Base-by-base conservation (phyloP, 1,140 invertebrate species). In the Tetraneura akinire region DNA sequence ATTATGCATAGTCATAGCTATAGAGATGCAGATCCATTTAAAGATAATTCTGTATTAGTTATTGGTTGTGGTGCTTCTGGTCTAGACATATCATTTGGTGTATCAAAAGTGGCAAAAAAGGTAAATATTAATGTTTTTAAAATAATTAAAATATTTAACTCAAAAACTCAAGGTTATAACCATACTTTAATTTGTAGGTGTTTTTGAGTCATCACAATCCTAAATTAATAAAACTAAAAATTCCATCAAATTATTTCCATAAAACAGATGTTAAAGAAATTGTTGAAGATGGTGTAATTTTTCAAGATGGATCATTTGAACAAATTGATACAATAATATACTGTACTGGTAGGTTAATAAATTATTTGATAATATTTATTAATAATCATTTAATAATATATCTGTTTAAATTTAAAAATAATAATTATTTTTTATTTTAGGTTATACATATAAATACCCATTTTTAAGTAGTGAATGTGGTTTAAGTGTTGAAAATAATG, bases 1-100 rank as follows among this genome's bases (percentile, higher is more conserved):
- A 86, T 90, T 80, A 83, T 94, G 78, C 96, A 98, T 86, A 96
- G 94, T 84, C 94, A 96, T 84, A 91, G 95, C 85, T 98, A 96
- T 86, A 87, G 95, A 82, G 86, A 88, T 8, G 91, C 92, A 0
- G 89, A 91, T 37, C 83, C 86, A 6, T 96, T 92, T 85, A 82
- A 84, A 62, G 89, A 86, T 80, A 89, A 92, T 83, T 87, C 83
- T 3, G 93, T 97, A 0, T 86, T 94, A 0, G 90, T 96, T 42
- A 85, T 97, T 32, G 96, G 96, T 10, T 94, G 92, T 64, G 94
- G 94, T 21, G 91, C 94, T 16, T 96, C 94, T 26, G 95, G 94
- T 83, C 85, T 86, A 60, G 92, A 92, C 82, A 90, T 93, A 62
- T 86, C 88, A 26, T 80, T 90, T 1, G 91, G 92, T 85, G 84